phyloP scores from a whole-genome alignment of 2,888 invertebrate genomes.

The Tinea pellionella region DNA sequence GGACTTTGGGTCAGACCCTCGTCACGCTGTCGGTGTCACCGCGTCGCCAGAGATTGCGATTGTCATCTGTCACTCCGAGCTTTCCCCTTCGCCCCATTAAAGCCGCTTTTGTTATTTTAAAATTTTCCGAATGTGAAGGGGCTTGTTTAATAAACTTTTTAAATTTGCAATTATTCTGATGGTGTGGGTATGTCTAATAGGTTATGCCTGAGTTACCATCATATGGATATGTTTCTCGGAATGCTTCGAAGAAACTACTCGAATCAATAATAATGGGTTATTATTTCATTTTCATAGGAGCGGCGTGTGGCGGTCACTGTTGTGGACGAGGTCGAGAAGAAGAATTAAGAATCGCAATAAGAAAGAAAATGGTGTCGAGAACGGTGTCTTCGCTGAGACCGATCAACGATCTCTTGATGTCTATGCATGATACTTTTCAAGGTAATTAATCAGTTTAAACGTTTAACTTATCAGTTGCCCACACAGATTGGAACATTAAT shows the following conservation, averaged over 20 bases:
- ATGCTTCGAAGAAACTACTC: not conserved
- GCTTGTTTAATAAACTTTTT: not conserved
- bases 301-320: constrained; percentile 74
- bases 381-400: constrained; percentile 78
- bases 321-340: constrained; percentile 76
- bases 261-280: not conserved
- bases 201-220: not conserved
- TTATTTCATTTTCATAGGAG: constrained; percentile 45
- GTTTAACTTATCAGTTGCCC: not conserved
- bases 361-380: constrained; percentile 74
- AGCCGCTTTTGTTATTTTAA: not conserved
- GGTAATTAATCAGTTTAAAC: constrained; percentile 63
- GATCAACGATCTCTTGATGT: constrained; percentile 79
- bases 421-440: constrained; percentile 79
- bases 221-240: not conserved
- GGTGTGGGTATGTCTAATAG: no score
- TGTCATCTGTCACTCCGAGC: not conserved
- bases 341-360: constrained; percentile 68
- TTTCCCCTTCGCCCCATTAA: not conserved
- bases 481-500: not conserved
- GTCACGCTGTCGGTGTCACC: not conserved
- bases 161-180: not conserved
- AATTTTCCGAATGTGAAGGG: not conserved
- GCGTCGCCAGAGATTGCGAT: not conserved
- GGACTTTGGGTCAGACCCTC: not conserved